These are phyloP conservation scores for Empis stercorea DNA, from an alignment of 2,888 invertebrate species.

Conservation along the genomic window DNA sequence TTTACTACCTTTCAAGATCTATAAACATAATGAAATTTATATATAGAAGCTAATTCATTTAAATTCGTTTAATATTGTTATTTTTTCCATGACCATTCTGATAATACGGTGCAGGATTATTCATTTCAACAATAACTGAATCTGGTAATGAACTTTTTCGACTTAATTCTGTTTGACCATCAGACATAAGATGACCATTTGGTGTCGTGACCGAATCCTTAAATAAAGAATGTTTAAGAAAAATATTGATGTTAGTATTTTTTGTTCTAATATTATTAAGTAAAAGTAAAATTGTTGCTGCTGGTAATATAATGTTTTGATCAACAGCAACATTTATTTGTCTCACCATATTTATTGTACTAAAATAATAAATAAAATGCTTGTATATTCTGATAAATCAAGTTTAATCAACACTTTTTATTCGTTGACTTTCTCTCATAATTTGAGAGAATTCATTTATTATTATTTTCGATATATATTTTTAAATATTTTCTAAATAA, in stretches of 20 bases:
- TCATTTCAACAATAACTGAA: slow-evolving; percentile 47
- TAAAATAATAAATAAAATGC: no score
- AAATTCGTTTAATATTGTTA: slow-evolving; percentile 13
- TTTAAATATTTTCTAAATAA: neutral
- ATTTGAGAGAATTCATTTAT: neutral
- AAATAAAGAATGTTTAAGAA: neutral
- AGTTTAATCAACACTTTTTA: no score
- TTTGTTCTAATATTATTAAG: no score
- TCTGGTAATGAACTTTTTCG: slow-evolving; percentile 42
- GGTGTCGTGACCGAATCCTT: slow-evolving; percentile 28
- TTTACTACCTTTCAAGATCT: no score
- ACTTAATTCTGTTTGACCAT: slow-evolving; percentile 39
- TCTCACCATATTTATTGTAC: no score
- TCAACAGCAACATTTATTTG: no score
- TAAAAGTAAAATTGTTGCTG: no score
- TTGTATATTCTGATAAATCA: no score
- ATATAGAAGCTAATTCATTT: neutral
- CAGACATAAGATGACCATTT: slow-evolving; percentile 39
- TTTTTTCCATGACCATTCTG: slow-evolving; percentile 14
- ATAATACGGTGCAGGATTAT: slow-evolving; percentile 18
- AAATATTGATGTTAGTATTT: neutral
- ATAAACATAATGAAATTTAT: no score
- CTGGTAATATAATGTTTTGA: no score
- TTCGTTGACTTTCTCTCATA: no score
- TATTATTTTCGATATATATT: neutral